Evolutionary conservation across 2,888 invertebrate species (phyloP).

Genomic region (Drosophila mimetica): DNA sequence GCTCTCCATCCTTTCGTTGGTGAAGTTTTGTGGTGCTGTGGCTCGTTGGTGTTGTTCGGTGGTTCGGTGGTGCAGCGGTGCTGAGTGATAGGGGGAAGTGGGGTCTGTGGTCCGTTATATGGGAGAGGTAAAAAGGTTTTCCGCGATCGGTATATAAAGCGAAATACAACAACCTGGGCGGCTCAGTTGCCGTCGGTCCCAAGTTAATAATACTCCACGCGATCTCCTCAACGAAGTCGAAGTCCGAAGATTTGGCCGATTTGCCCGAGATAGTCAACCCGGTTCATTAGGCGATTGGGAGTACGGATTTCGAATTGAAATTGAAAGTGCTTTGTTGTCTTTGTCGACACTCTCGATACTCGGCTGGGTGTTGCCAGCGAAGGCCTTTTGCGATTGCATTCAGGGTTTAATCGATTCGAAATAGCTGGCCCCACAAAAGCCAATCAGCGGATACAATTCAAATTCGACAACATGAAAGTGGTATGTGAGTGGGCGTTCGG

Average conservation of each 20-base stretch:
- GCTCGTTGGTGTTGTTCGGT: conserved; percentile 17
- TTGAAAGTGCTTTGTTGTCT: conserved; percentile 65
- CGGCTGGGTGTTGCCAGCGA: conserved; percentile 73
- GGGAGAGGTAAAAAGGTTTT: conserved; percentile 76
- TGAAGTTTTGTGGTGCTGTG: conserved; percentile 60
- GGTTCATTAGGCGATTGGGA: conserved; percentile 76
- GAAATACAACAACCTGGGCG: conserved; percentile 79
- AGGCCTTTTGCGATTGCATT: conserved; percentile 71
- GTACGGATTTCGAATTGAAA: conserved; percentile 30
- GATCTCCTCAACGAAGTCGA: conserved; percentile 43
- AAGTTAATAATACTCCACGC: conserved; percentile 68
- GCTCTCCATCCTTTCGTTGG: conserved; percentile 72
- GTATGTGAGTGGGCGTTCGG: conserved; percentile 58
- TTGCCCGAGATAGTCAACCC: conserved; percentile 29
- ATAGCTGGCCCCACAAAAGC: conserved; percentile 43
- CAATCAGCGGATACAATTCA: conserved; percentile 37
- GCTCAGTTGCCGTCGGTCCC: conserved; percentile 76
- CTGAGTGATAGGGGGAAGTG: conserved; percentile 21
- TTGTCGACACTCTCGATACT: conserved; percentile 32
- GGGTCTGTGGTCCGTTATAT: conserved; percentile 55
- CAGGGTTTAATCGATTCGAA: conserved; percentile 66
- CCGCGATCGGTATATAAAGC: conserved; percentile 74
- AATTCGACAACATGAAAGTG: conserved; percentile 75
- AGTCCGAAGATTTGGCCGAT: conserved; percentile 22
- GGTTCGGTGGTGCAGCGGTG: conserved; percentile 15